These are phyloP conservation scores for Tamias sibiricus DNA, from an alignment of 2,113 vertebrate genomes.

Conservation along the genomic window DNA sequence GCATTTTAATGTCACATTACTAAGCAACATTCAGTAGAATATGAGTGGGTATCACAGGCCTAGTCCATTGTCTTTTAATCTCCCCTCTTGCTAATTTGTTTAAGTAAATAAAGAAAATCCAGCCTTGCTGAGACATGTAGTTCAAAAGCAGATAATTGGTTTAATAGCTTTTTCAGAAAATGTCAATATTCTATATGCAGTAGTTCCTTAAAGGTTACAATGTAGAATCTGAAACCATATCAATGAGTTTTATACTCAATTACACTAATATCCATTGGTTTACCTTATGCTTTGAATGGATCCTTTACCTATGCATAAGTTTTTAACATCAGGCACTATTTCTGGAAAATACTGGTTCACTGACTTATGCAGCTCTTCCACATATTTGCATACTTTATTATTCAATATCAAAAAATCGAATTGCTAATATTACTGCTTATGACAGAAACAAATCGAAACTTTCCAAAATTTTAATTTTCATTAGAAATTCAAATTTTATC, in stretches of 20 bases:
- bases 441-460: not conserved
- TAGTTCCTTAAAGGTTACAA: too few relatives aligned
- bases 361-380: not conserved
- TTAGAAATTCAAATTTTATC: constrained; percentile 3
- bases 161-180: constrained; percentile 24
- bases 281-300: not conserved
- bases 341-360: not conserved
- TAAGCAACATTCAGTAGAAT: not conserved
- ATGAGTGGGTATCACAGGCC: not conserved
- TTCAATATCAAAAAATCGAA: not conserved
- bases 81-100: not conserved
- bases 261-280: not conserved
- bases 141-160: not conserved
- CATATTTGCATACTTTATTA: not conserved
- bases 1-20: not conserved
- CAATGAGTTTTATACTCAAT: not conserved
- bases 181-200: not conserved
- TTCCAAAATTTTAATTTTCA: constrained; percentile 44
- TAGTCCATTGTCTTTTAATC: not conserved
- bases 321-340: not conserved
- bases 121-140: not conserved
- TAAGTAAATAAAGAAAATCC: constrained; percentile 19
- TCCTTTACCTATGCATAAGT: not conserved
- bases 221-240: not conserved
- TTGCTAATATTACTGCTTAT: not conserved